phyloP scores from a whole-genome alignment of 2,797 vertebrate genomes.

The Astyanax mexicanus region DNA sequence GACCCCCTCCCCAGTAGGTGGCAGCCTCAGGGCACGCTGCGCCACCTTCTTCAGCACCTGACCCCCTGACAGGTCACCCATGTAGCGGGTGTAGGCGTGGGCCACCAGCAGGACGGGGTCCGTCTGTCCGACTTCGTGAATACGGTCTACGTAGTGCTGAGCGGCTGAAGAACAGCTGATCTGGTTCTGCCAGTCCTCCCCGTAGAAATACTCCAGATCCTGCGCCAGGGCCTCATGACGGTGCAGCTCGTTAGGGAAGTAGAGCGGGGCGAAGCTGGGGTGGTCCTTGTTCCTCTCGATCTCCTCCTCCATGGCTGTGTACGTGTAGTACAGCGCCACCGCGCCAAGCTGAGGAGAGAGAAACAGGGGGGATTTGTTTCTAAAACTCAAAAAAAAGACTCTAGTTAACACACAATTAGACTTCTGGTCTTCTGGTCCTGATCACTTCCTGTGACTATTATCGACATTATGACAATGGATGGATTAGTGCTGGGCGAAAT shows the following conservation, averaged over 20 bases:
- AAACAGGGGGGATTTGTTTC: no score
- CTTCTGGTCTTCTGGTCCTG: no score
- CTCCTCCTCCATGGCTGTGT: constrained; percentile 93
- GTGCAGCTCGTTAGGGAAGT: constrained; percentile 93
- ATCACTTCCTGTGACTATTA: no score
- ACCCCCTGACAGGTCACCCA: constrained; percentile 97
- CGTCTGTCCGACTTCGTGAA: constrained; percentile 84
- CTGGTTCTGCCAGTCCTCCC: constrained; percentile 85
- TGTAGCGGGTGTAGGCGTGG: constrained; percentile 96
- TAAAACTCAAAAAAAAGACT: no score
- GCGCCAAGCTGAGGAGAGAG: constrained; percentile 82
- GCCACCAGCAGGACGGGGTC: constrained; percentile 91
- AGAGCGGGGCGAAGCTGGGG: constrained; percentile 87
- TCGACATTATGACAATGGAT: no score
- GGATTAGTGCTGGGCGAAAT: no score
- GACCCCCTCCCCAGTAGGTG: constrained; percentile 88
- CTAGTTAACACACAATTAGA: no score
- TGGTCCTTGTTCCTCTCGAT: constrained; percentile 92
- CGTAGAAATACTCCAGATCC: constrained; percentile 92
- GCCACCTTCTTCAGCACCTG: constrained; percentile 97
- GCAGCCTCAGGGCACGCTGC: constrained; percentile 92
- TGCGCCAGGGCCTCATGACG: constrained; percentile 84
- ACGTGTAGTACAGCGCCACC: constrained; percentile 92
- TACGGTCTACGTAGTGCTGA: constrained; percentile 86
- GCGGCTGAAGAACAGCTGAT: constrained; percentile 86